Percentiles rank a stretch among this genome's conserved stretches.
phyloP scores from a whole-genome alignment of 2,797 vertebrate species.

The Anableps anableps region DNA sequence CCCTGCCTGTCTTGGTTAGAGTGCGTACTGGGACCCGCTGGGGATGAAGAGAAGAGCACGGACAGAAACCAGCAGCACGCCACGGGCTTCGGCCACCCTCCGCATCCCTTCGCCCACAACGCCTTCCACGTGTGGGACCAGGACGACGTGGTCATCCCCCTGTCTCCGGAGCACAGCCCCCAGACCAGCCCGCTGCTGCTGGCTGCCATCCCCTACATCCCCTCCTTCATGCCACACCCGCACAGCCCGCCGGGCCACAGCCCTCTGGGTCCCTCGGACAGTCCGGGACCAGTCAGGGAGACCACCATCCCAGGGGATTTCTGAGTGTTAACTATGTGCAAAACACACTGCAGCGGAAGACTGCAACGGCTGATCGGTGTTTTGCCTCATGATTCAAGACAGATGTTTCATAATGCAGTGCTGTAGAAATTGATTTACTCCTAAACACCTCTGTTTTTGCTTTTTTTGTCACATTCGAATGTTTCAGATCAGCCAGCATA shows the following conservation, averaged over 20 bases:
- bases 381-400: not conserved
- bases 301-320: constrained; percentile 48
- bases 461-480: not conserved
- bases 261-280: constrained; percentile 35
- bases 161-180: constrained; percentile 63
- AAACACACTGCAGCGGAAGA: not conserved
- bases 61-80: constrained; percentile 41
- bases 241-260: constrained; percentile 59
- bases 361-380: not conserved
- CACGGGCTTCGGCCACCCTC: constrained; percentile 49
- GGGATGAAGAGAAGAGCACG: constrained; percentile 68
- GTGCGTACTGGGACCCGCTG: constrained; percentile 80
- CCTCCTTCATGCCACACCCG: constrained; percentile 77
- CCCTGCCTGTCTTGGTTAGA: constrained; percentile 45
- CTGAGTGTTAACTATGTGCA: constrained; percentile 23
- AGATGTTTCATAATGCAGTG: too few species aligned
- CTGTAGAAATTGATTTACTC: not conserved
- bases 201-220: constrained; percentile 78
- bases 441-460: not conserved
- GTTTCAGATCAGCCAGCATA: not conserved
- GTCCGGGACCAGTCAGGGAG: constrained; percentile 33
- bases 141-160: constrained; percentile 78
- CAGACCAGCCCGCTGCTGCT: constrained; percentile 76
- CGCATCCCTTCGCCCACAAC: constrained; percentile 76
- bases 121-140: constrained; percentile 84